Evolutionary conservation across 1,140 invertebrate species (phyloP), one percentile per base, ranked within the genome.

Genomic region (Trissolcus basalis): DNA sequence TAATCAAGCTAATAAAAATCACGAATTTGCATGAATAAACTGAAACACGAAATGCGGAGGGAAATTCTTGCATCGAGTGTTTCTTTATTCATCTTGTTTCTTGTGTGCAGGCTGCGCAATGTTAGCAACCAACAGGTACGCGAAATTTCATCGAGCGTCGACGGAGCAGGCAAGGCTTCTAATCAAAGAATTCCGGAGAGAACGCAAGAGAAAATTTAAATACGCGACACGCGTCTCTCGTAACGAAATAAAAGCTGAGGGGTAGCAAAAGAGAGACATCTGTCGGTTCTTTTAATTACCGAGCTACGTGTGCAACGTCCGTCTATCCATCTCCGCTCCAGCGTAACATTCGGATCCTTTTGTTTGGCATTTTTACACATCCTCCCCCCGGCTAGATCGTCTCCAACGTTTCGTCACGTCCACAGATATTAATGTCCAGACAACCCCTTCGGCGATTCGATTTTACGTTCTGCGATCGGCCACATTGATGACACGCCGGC

Each of bases 281-380:
- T 86, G 87, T 86, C 84, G 85, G 86, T 86, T 87, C 86, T 87
- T 87, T 87, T 87, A 88, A 87, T 88, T 88, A 86, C 82, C 80
- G 76, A 79, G 70, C 72, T 83, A 87, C 86, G 86, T 87, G 85
- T 81, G 80, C 81, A 79, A 76, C 78, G 79, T 80, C 80, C 74
- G 67, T 77, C 67, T 60, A 69, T 79, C 54, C 73, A 61, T 63
- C 76, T 76, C 68, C 56, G 58, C 56, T 64, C 56, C 60, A 41
- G 15, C 51, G 49, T 45, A 59, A 59, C 60, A 65, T 63, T 74
- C 67, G 63, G 60, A 81, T 83, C 78, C 82, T 84, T 83, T 84
- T 83, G 82, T 82, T 82, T 82, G 81, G 80, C 82, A 65, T 81
- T 81, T 84, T 82, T 78, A 70, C 80, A 68, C 68, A 71, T 64